These are phyloP conservation scores for Threskiornis aethiopicus DNA, from an alignment of 2,797 vertebrate species.

Conservation along the genomic window DNA sequence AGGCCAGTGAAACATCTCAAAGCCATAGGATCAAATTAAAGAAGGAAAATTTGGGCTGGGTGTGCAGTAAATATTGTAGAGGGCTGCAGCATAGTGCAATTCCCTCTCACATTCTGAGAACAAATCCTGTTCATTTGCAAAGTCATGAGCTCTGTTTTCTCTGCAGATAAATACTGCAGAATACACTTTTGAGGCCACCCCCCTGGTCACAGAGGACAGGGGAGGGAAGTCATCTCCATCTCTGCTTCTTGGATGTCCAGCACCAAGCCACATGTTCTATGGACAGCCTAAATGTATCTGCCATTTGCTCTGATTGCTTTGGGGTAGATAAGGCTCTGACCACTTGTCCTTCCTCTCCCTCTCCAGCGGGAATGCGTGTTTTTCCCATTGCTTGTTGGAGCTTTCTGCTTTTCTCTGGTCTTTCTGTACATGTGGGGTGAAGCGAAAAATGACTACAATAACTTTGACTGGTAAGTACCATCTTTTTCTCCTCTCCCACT, in stretches of 20 bases:
- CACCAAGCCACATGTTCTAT: neutral
- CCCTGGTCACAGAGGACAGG: neutral
- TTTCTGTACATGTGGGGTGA: constrained; percentile 89
- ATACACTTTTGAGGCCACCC: neutral
- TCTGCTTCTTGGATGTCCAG: neutral
- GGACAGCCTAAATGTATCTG: neutral
- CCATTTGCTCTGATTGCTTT: neutral
- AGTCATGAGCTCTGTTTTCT: neutral
- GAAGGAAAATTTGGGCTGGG: neutral
- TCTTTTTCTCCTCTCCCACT: neutral
- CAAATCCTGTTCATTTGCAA: neutral
- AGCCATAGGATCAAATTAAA: neutral
- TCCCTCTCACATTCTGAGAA: no score
- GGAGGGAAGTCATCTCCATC: neutral
- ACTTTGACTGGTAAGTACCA: constrained; percentile 89
- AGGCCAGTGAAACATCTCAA: neutral
- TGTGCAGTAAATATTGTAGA: neutral
- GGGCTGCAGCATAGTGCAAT: neutral
- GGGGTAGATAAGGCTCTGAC: neutral
- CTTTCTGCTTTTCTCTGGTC: constrained; percentile 83
- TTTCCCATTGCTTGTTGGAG: constrained; percentile 79
- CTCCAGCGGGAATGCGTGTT: constrained; percentile 84
- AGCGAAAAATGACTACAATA: constrained; percentile 90
- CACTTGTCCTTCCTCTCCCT: constrained; percentile 20
- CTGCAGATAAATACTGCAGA: neutral